Evolutionary conservation across 2,797 vertebrate genomes (phyloP), one percentile per base, ranked within the genome.

Genomic region (Danio tinwini): DNA sequence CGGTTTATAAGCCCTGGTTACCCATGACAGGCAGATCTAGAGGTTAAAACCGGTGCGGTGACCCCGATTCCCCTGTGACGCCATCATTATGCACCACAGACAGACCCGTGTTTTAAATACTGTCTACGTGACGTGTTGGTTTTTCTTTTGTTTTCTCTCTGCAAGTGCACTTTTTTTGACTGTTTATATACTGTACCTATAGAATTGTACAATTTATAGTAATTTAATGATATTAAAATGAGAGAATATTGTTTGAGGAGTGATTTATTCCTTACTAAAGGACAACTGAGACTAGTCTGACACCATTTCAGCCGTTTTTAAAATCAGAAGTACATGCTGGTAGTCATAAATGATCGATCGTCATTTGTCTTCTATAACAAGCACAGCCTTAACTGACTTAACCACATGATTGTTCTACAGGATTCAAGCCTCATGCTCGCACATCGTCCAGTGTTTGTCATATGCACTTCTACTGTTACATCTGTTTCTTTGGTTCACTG

Each of bases 91-190:
- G 49, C 45, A 52, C 76, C 81, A 79, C 64, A 81, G 47, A 72
- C 39, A 45, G 62, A 74, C 29, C 59, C 58, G 80, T 82, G 71
- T 82, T 84, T 85, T 71, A 55, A 70, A 76, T 61, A 52, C 56
- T 2, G 52, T 85, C 65, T 82, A 69, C 63, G 73, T 83, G 74
- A 76, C 40, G 19, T 71, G 61, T 82, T 64, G 37, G 1, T 44
- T 83, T 42, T 68, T 81, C 74, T 79, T 78, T 77, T 86, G 67
- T 70, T 87, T 76, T 76, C 70, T 81, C 86, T 92, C 89, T 92
- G 90, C 90, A 94, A 94, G 93, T 94, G 93, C 93, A 95, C 93
- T 95, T 93, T 93, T 89, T 86, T 89, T 92, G 91, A 82, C 84
- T 88, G 87, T 92, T 90, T 85, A 90, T 90, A 92, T 90, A 87